Evolutionary conservation across 2,113 vertebrate species (phyloP).

Genomic region (Athene cunicularia): DNA sequence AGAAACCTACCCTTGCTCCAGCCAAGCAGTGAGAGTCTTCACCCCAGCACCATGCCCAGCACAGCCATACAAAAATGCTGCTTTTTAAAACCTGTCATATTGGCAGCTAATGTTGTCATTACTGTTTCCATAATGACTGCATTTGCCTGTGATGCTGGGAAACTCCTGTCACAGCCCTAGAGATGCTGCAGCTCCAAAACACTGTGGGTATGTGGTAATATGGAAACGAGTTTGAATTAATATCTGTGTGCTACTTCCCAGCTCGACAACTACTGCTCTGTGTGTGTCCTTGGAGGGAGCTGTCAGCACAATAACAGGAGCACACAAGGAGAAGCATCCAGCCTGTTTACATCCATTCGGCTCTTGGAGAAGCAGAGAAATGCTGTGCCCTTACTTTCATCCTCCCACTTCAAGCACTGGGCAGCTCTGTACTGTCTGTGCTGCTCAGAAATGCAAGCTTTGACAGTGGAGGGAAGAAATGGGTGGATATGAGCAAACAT

Average conservation of each 20-base stretch:
- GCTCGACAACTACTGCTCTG: background rate
- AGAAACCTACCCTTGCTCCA: background rate
- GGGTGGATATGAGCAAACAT: background rate
- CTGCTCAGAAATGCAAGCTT: background rate
- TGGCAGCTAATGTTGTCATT: background rate
- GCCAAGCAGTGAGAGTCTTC: background rate
- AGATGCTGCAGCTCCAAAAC: background rate
- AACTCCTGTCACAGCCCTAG: background rate
- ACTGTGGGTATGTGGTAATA: background rate
- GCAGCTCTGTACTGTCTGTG: background rate
- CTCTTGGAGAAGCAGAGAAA: background rate
- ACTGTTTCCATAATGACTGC: background rate
- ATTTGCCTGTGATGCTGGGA: background rate
- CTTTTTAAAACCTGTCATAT: background rate
- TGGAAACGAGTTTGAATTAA: background rate
- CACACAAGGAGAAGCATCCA: background rate
- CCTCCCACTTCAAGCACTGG: background rate
- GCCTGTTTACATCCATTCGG: background rate
- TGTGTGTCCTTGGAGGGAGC: background rate
- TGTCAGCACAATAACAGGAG: background rate
- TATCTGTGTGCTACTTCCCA: background rate
- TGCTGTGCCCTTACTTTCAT: background rate
- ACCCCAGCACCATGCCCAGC: background rate
- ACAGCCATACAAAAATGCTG: background rate
- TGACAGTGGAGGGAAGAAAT: background rate